Percentiles rank a stretch among this genome's conserved stretches.
These are phyloP conservation scores for Ptychochromis oligacanthus DNA, from an alignment of 2,113 vertebrate species.

Conservation along the genomic window DNA sequence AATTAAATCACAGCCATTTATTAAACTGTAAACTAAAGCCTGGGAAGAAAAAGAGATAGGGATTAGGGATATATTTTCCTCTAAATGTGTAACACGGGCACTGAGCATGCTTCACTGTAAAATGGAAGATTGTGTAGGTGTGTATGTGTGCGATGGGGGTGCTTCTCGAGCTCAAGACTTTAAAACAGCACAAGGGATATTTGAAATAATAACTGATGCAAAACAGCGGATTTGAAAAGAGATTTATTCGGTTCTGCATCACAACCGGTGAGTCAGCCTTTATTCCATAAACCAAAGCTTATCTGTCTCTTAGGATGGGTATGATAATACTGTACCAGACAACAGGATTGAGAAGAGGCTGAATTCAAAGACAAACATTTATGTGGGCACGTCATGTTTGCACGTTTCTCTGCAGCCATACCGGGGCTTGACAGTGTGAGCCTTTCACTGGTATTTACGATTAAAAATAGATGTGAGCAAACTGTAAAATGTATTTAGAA, in stretches of 20 bases:
- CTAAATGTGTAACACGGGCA: conserved; percentile 51
- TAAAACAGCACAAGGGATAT: conserved; percentile 55
- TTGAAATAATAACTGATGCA: conserved; percentile 72
- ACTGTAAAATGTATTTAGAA: background rate
- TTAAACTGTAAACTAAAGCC: conserved; percentile 64
- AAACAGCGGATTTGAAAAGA: conserved; percentile 66
- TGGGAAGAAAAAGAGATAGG: conserved; percentile 25
- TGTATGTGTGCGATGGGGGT: background rate
- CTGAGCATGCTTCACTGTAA: conserved; percentile 33
- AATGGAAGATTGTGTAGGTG: conserved; percentile 26
- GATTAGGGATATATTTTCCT: conserved; percentile 59
- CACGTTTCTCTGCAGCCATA: background rate
- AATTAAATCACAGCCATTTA: conserved; percentile 74
- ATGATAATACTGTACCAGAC: conserved; percentile 58
- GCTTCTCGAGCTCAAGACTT: conserved; percentile 39
- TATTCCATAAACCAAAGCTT: conserved; percentile 66
- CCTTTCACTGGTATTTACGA: background rate
- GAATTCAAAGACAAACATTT: background rate
- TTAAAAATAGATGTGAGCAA: background rate
- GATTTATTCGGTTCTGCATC: conserved; percentile 72
- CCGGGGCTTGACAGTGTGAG: background rate
- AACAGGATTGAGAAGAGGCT: conserved; percentile 22
- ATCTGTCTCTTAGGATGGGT: conserved; percentile 68
- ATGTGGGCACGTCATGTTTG: conserved; percentile 6
- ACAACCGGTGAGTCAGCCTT: conserved; percentile 54